phyloP scores from a whole-genome alignment of 2,888 invertebrate genomes.

The Dugesia japonica region DNA sequence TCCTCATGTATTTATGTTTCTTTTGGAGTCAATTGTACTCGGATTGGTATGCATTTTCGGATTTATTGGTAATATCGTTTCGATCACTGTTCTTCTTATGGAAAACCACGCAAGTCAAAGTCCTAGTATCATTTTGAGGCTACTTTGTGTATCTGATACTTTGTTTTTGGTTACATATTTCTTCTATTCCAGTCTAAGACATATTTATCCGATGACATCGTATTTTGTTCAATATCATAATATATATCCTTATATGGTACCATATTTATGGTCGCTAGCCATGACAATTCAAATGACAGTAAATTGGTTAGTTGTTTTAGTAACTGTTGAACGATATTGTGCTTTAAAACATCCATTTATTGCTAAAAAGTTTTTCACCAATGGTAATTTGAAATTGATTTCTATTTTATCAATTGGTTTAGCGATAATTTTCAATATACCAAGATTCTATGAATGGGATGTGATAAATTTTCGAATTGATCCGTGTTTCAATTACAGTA shows the following conservation, averaged over 20 bases:
- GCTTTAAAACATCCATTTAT: conserved; percentile 36
- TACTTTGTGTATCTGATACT: conserved; percentile 45
- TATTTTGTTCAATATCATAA: conserved; percentile 37
- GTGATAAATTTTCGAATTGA: conserved; percentile 5
- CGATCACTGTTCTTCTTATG: conserved; percentile 52
- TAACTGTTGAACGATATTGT: conserved; percentile 36
- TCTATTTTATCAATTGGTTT: conserved; percentile 17
- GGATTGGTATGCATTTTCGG: conserved; percentile 51
- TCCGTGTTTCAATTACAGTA: conserved; percentile 32
- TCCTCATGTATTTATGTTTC: conserved; percentile 31
- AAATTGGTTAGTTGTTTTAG: conserved; percentile 36
- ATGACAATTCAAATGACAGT: conserved; percentile 36
- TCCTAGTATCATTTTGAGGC: conserved; percentile 49
- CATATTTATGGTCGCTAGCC: conserved; percentile 37
- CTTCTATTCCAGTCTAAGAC: conserved; percentile 40
- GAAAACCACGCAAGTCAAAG: conserved; percentile 38
- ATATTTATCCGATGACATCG: conserved; percentile 37
- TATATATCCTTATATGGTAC: conserved; percentile 41
- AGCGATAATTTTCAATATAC: conserved; percentile 36
- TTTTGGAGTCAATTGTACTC: conserved; percentile 35
- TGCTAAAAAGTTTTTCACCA: neutral
- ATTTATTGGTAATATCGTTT: conserved; percentile 56
- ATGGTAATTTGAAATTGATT: conserved; percentile 24
- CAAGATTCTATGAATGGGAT: conserved; percentile 37
- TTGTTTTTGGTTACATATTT: conserved; percentile 42